These are phyloP conservation scores for Botia kubotai DNA, from an alignment of 2,797 vertebrate species.

Conservation along the genomic window DNA sequence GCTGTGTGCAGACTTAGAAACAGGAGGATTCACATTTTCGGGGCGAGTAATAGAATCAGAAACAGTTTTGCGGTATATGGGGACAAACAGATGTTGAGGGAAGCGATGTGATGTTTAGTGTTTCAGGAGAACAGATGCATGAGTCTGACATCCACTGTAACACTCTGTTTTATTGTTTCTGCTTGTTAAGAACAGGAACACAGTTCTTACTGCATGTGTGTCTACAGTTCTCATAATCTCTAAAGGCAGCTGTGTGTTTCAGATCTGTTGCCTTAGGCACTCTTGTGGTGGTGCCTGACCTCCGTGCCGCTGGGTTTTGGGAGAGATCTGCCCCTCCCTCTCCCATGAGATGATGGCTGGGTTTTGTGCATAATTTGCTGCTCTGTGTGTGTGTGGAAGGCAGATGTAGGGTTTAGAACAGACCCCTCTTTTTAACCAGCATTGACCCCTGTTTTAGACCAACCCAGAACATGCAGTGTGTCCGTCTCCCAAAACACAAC, in stretches of 20 bases:
- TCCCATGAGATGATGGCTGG: constrained; percentile 56
- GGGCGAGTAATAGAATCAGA: no score
- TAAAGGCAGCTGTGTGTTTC: not conserved
- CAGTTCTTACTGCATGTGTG: not conserved
- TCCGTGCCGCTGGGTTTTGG: not conserved
- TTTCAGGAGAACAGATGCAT: no score
- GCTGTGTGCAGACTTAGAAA: no score
- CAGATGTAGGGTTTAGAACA: constrained; percentile 18
- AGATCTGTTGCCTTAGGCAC: not conserved
- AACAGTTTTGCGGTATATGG: no score
- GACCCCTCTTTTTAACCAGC: constrained; percentile 12
- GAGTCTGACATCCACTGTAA: no score
- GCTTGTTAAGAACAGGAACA: no score
- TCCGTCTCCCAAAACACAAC: not conserved
- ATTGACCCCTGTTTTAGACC: constrained; percentile 18
- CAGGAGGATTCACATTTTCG: no score
- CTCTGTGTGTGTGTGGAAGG: constrained; percentile 29
- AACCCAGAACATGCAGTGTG: constrained; percentile 29
- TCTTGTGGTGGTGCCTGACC: constrained; percentile 6
- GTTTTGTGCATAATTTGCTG: constrained; percentile 43
- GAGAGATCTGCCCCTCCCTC: constrained; percentile 49
- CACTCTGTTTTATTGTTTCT: no score
- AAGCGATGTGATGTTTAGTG: no score
- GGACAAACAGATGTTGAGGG: no score
- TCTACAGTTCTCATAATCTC: not conserved